Conservation (phyloP, 2,797 vertebrate species). For the Poeciliopsis paucimaculata region DNA sequence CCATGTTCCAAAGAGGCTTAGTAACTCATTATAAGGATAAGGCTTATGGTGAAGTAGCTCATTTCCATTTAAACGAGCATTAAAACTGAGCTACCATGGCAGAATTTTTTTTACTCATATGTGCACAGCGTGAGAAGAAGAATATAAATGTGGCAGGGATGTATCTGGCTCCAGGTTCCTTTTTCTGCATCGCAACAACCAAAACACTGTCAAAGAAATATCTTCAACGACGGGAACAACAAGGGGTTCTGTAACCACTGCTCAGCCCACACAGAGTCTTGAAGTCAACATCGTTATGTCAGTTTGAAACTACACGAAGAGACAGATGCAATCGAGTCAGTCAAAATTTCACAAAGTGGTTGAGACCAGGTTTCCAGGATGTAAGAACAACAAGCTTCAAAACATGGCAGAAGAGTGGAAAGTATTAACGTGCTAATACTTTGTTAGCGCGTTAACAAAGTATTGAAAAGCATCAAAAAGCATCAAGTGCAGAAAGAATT, state of each 20-base stretch:
- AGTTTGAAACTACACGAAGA: conserved; percentile 14
- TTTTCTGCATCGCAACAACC: not conserved
- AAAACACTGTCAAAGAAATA: not conserved
- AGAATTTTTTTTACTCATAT: conserved; percentile 25
- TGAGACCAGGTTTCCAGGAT: not conserved
- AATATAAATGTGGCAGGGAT: conserved; percentile 12
- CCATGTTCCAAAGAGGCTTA: conserved; percentile 79
- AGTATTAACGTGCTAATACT: too few relatives aligned
- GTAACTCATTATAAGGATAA: conserved; percentile 76
- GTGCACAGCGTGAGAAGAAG: conserved; percentile 13
- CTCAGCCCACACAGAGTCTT: conserved; percentile 13
- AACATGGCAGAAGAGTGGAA: not conserved
- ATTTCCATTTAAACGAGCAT: conserved; percentile 67
- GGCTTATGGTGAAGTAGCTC: conserved; percentile 71
- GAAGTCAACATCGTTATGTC: conserved; percentile 15
- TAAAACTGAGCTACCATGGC: conserved; percentile 45
- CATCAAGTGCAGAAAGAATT: not conserved
- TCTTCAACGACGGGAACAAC: conserved; percentile 3
- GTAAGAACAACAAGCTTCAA: conserved; percentile 1
- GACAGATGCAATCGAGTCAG: conserved; percentile 3
- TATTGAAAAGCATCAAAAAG: not conserved
- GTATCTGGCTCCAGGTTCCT: not conserved
- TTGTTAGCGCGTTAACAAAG: not conserved
- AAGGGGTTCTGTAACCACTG: not conserved
- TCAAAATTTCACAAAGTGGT: conserved; percentile 2